A percentile compares a stretch with the other conserved stretches of the same genome.
phyloP scores from a whole-genome alignment of 1,140 invertebrate species.

The Bilobella aurantiaca region DNA sequence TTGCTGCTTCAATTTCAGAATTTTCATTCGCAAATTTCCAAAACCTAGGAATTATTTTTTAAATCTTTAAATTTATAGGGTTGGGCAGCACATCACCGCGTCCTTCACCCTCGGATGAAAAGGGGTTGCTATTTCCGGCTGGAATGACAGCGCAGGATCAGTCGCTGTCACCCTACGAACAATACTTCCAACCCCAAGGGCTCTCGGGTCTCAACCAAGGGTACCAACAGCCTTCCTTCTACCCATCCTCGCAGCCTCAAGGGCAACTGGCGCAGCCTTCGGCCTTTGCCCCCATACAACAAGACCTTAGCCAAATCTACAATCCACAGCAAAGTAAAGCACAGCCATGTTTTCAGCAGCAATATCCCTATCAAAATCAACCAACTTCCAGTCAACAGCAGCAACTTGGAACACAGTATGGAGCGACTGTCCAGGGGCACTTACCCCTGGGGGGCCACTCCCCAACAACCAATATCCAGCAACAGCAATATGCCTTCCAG shows the following conservation, averaged over 20 bases:
- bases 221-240: slow-evolving; percentile 35
- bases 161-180: slow-evolving; percentile 20
- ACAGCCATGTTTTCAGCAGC: slow-evolving; percentile 18
- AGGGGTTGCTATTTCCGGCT: slow-evolving; percentile 33
- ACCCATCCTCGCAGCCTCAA: slow-evolving; percentile 23
- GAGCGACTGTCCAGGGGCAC: neutral
- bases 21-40: too few relatives aligned
- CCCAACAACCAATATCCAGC: slow-evolving; percentile 15
- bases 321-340: slow-evolving; percentile 16
- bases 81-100: slow-evolving; percentile 39
- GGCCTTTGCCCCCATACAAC: slow-evolving; percentile 4
- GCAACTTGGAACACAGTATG: slow-evolving; percentile 14
- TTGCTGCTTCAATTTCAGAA: too few relatives aligned
- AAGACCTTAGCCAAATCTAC: slow-evolving; percentile 19
- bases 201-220: slow-evolving; percentile 29
- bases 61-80: slow-evolving; percentile 34
- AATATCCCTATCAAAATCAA: slow-evolving; percentile 27
- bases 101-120: slow-evolving; percentile 39
- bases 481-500: slow-evolving; percentile 17
- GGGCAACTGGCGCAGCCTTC: slow-evolving; percentile 17
- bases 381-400: slow-evolving; percentile 11
- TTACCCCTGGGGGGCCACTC: slow-evolving; percentile 11
- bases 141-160: slow-evolving; percentile 25
- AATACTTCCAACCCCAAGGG: slow-evolving; percentile 24
- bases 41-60: too few relatives aligned